Conservation (phyloP, 2,797 vertebrate species). For the Cuniculus paca region DNA sequence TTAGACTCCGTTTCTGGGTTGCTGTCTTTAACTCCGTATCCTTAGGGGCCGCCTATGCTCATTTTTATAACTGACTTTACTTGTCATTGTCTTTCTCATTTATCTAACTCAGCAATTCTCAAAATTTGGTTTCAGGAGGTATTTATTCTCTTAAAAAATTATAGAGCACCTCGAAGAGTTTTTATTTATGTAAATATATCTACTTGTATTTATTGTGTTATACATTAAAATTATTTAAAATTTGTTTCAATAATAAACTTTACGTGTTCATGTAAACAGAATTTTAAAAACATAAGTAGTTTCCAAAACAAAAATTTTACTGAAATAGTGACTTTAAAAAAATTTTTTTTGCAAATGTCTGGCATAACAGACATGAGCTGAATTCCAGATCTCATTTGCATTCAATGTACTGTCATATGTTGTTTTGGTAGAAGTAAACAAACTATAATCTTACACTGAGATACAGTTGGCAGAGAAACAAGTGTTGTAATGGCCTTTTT, state of each 20-base stretch:
- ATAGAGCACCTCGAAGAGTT: background rate
- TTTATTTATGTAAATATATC: constrained; percentile 29
- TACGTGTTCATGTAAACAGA: background rate
- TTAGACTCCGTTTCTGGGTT: background rate
- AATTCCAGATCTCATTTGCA: background rate
- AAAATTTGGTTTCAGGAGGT: background rate
- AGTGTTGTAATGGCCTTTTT: constrained; percentile 5
- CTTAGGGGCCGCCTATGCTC: background rate
- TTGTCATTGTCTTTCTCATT: background rate
- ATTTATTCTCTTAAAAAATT: constrained; percentile 47
- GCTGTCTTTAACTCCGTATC: background rate
- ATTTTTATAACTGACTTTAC: constrained; percentile 8
- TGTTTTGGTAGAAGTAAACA: constrained; percentile 11
- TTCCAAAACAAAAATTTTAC: background rate
- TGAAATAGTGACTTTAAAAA: background rate
- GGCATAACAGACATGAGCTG: background rate
- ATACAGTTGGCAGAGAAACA: background rate
- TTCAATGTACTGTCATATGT: background rate
- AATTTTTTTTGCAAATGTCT: background rate
- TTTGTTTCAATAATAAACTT: background rate
- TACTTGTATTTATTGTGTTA: background rate
- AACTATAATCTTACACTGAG: background rate
- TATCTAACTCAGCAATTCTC: constrained; percentile 13
- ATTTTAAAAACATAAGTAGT: background rate
- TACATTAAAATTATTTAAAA: background rate